These are phyloP conservation scores for Platichthys flesus DNA, from an alignment of 2,113 vertebrate species.

Conservation along the genomic window DNA sequence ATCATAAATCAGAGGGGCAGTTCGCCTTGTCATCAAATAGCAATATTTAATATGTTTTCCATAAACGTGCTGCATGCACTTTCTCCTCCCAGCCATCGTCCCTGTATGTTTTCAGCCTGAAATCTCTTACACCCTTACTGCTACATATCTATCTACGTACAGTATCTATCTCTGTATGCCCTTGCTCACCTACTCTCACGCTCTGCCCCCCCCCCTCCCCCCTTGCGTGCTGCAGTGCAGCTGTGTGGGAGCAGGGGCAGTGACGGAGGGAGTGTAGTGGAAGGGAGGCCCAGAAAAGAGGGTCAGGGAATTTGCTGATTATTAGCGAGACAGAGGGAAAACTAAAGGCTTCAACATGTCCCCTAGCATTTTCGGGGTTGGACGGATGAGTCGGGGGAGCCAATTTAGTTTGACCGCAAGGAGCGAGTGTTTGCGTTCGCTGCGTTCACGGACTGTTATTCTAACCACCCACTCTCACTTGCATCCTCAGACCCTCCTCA, in stretches of 20 bases:
- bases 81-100: constrained; percentile 37
- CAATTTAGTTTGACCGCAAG: constrained; percentile 56
- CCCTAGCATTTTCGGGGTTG: constrained; percentile 62
- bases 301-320: constrained; percentile 61
- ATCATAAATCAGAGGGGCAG: constrained; percentile 40
- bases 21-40: constrained; percentile 2
- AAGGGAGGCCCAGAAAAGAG: constrained; percentile 72
- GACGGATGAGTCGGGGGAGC: constrained; percentile 51
- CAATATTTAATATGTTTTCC: constrained; percentile 1
- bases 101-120: constrained; percentile 1
- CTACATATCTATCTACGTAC: constrained; percentile 7
- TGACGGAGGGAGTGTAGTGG: constrained; percentile 36
- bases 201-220: constrained; percentile 18
- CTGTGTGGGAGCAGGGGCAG: constrained; percentile 50
- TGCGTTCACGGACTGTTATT: constrained; percentile 71
- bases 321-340: constrained; percentile 64
- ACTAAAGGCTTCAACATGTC: constrained; percentile 78
- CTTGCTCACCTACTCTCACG: constrained; percentile 4
- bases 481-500: constrained; percentile 47
- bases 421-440: constrained; percentile 61
- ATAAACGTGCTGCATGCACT: constrained; percentile 15
- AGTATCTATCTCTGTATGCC: constrained; percentile 9
- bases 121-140: constrained; percentile 4
- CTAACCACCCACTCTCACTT: constrained; percentile 61
- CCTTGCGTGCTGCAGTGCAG: constrained; percentile 53